Evolutionary conservation across 2,797 vertebrate genomes (phyloP).

Genomic region (Odontamblyopus rebecca): DNA sequence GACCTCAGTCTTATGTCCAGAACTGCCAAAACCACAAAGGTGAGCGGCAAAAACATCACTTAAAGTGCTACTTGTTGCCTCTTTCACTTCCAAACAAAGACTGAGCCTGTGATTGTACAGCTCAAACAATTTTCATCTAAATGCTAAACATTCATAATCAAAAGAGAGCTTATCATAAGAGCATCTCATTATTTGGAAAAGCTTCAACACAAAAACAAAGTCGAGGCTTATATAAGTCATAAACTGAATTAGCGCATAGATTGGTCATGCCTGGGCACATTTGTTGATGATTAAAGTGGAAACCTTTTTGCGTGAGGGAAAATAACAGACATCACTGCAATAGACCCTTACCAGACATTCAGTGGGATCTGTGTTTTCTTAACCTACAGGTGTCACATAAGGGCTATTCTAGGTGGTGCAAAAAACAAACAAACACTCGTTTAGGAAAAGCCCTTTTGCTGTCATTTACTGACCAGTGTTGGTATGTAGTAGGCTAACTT

Average conservation of each 20-base stretch:
- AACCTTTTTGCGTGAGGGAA: slow-evolving; percentile 8
- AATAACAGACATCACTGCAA: not conserved
- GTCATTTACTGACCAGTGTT: not conserved
- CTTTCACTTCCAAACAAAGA: not conserved
- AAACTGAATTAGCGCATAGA: slow-evolving; percentile 8
- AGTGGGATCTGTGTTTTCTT: not conserved
- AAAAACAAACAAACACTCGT: not conserved
- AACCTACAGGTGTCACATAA: slow-evolving; percentile 5
- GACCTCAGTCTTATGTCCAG: too few species aligned
- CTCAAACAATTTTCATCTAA: not conserved
- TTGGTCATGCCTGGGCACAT: not conserved
- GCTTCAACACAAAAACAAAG: not conserved
- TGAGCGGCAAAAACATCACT: not conserved
- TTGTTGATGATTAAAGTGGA: slow-evolving; percentile 1
- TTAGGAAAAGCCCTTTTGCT: not conserved
- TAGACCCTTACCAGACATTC: not conserved
- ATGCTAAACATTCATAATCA: not conserved
- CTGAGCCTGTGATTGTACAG: not conserved
- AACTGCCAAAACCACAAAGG: not conserved
- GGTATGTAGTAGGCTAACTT: not conserved
- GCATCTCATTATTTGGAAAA: not conserved
- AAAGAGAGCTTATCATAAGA: not conserved
- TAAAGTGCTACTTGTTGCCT: too few species aligned
- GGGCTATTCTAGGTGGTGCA: not conserved
- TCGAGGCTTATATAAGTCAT: not conserved